Evolutionary conservation across 2,888 invertebrate genomes (phyloP).

Genomic region (Frankliniella intonsa): DNA sequence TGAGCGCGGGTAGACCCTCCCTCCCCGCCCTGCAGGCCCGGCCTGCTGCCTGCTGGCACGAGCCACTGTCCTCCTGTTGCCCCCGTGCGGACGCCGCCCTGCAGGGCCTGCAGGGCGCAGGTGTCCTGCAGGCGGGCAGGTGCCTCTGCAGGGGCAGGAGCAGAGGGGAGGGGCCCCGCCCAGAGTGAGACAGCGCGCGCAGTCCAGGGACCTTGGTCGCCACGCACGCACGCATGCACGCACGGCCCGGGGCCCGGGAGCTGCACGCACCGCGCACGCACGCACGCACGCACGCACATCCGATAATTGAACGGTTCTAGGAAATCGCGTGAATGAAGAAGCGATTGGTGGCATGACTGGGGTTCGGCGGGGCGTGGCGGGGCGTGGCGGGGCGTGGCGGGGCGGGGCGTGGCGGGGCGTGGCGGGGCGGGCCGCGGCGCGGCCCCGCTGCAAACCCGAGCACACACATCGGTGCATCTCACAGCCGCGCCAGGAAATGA

Average conservation of each 20-base stretch:
- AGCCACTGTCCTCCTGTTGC: too few species aligned
- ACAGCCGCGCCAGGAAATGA: too few species aligned
- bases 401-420: background rate
- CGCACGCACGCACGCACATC: background rate
- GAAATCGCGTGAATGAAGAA: conserved; percentile 24
- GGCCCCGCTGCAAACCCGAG: background rate
- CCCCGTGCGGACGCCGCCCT: too few species aligned
- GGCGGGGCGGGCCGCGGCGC: background rate
- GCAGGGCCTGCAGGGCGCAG: too few species aligned
- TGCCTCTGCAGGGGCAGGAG: too few species aligned
- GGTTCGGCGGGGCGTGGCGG: background rate
- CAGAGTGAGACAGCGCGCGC: background rate
- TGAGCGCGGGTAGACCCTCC: too few species aligned
- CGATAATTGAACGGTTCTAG: conserved; percentile 18
- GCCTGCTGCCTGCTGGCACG: too few species aligned
- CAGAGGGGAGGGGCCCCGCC: background rate
- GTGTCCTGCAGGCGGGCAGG: too few species aligned
- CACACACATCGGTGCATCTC: too few species aligned
- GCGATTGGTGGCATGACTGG: background rate
- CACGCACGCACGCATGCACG: background rate
- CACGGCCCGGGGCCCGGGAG: background rate
- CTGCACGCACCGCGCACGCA: background rate
- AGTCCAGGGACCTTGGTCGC: background rate
- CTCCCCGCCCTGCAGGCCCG: too few species aligned
- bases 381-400: background rate